Evolutionary conservation across 2,797 vertebrate species (phyloP), one percentile per base, ranked within the genome.

Genomic region (Enteromius anoplus): DNA sequence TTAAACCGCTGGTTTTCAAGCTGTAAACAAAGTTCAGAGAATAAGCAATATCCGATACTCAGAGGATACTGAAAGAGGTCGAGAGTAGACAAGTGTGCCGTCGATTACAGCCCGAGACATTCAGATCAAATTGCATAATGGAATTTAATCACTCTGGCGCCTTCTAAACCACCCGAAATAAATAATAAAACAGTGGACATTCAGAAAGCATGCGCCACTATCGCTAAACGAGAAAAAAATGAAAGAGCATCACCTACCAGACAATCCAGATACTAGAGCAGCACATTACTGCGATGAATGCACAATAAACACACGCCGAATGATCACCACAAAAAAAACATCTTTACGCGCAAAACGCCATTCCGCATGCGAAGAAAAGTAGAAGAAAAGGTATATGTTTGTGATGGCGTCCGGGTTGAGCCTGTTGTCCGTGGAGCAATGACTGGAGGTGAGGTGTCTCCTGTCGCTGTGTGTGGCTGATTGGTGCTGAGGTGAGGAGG

Each of bases 401-500:
- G 11, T 76, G 34, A 37, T 80, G 72, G 73, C 73, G 82, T 78
- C 65, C 75, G 49, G 62, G 71, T 42, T 82, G 47, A 45, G 72
- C 47, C 34, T 82, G 71, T 42, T 75, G 71, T 82, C 72, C 72
- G 81, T 68, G 47, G 64, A 55, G 62, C 71, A 47, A 75, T 75
- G 81, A 76, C 73, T 78, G 65, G 82, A 83, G 82, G 82, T 83
- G 82, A 94, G 95, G 95, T 91, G 95, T 94, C 96, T 96, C 94
- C 94, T 95, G 93, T 93, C 96, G 93, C 95, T 97, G 96, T 94
- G 96, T 96, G 96, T 95, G 96, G 95, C 94, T 93, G 95, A 94
- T 94, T 93, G 95, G 96, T 94, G 95, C 95, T 93, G 96, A 95
- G 96, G 96, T 96, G 97, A 96, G 96, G 94, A 94, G 95, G 96